phyloP scores from a whole-genome alignment of 2,797 vertebrate species.

The Heteromormyrus szaboi region DNA sequence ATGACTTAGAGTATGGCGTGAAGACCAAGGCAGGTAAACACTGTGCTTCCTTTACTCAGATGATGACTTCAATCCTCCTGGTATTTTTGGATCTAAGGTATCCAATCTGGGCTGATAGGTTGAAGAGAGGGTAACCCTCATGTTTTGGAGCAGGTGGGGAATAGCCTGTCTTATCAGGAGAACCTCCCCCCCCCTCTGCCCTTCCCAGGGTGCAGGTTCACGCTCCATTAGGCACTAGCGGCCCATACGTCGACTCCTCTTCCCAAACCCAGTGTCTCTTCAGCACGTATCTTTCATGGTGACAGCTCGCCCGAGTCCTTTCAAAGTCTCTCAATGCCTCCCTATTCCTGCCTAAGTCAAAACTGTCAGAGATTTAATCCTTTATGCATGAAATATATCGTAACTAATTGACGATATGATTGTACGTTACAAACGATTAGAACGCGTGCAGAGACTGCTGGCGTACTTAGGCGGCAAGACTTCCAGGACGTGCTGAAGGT shows the following conservation, averaged over 20 bases:
- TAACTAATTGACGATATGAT: background rate
- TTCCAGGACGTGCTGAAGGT: background rate
- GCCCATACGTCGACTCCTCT: background rate
- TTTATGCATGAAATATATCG: background rate
- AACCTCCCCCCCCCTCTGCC: background rate
- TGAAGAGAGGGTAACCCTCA: background rate
- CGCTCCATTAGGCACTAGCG: background rate
- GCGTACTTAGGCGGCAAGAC: background rate
- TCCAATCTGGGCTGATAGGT: background rate
- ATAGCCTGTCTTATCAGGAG: slow-evolving; percentile 3
- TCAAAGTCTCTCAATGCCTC: background rate
- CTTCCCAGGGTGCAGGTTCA: background rate
- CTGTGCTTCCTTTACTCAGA: background rate
- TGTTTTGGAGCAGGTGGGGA: background rate
- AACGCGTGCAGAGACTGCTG: background rate
- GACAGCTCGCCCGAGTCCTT: background rate
- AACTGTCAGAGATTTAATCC: background rate
- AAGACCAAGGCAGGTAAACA: background rate
- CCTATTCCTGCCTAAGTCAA: background rate
- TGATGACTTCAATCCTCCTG: background rate
- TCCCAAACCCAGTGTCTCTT: background rate
- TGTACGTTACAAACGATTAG: background rate
- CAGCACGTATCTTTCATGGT: background rate
- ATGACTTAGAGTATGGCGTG: background rate
- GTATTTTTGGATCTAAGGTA: background rate